Percentiles rank a stretch among this genome's conserved stretches.
phyloP scores from a whole-genome alignment of 2,888 invertebrate genomes.

The Vanessa cardui region DNA sequence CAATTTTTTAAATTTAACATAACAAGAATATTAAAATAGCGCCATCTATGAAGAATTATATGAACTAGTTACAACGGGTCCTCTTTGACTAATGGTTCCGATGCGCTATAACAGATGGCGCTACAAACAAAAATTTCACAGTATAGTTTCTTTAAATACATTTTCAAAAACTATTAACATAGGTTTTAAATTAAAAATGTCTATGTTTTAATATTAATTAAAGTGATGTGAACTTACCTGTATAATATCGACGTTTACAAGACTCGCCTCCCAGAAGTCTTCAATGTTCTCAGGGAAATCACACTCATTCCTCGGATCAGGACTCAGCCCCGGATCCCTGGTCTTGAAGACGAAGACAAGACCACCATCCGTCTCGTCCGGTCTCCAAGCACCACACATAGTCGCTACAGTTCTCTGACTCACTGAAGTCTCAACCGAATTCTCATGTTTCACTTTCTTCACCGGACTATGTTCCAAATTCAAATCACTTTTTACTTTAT shows the following conservation, averaged over 20 bases:
- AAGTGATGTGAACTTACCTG: conserved; percentile 53
- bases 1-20: no score
- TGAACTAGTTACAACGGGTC: neutral
- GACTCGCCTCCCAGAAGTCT: conserved; percentile 73
- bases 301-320: conserved; percentile 66
- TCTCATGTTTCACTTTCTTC: conserved; percentile 61
- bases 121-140: conserved; percentile 1
- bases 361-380: conserved; percentile 76
- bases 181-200: no score
- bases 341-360: conserved; percentile 70
- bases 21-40: neutral
- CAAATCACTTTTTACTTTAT: conserved; percentile 54
- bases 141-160: neutral
- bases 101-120: conserved; percentile 36
- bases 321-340: conserved; percentile 67
- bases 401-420: conserved; percentile 70
- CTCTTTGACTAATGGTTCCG: neutral
- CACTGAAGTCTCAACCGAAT: conserved; percentile 33
- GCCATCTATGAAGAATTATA: conserved; percentile 1
- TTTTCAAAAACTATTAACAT: no score
- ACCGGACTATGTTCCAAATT: conserved; percentile 53
- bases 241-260: conserved; percentile 52
- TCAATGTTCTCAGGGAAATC: conserved; percentile 77
- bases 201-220: no score
- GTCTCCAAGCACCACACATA: conserved; percentile 80